Base-by-base conservation (phyloP, 2,113 vertebrate species). In the Epinephelus lanceolatus region DNA sequence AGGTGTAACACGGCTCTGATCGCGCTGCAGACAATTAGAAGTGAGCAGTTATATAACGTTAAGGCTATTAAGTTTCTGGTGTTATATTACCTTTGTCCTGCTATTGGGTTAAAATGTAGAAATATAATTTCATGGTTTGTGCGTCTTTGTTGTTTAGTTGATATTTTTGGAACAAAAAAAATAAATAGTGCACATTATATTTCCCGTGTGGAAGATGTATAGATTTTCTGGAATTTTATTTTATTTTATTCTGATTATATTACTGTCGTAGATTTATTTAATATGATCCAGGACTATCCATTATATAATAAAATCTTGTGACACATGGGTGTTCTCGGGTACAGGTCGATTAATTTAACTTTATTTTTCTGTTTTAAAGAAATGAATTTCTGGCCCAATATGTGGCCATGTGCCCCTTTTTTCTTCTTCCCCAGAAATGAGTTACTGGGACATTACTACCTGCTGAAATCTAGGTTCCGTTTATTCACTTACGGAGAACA, bases 391-490 rank as follows among this genome's bases (percentile, higher is more conserved):
- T 23, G 27, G 8, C 68, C 15, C 66, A 33, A 17, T 53, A 37
- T 12, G 40, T 6, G 15, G 14, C 56, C 57, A 60, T 18, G 70
- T 55, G 67, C 21, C 25, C 25, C 27, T 5, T 15, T 23, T 71
- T 37, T 71, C 19, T 5, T 18, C n/a, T n/a, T 17, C 52, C 10
- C 1, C 27, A 21, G 13, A 65, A 60, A 86, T 70, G 66, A 92
- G 30, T 88, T 87, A 86, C 66, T 67, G 42, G 42, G 37, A 37
- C 68, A 55, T 71, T 45, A 61, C 62, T 25, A 80, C 72, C 57
- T 78, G 76, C 21, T 86, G 77, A 86, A 90, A 88, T 76, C 30
- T 76, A 71, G 15, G 19, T 83, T 88, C 82, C 78, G 78, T 89
- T 85, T 60, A 83, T 86, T 90, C 62, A 80, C 76, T 90, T 85